Conservation (phyloP, 2,888 invertebrate species). For the Andrena bicolor region DNA sequence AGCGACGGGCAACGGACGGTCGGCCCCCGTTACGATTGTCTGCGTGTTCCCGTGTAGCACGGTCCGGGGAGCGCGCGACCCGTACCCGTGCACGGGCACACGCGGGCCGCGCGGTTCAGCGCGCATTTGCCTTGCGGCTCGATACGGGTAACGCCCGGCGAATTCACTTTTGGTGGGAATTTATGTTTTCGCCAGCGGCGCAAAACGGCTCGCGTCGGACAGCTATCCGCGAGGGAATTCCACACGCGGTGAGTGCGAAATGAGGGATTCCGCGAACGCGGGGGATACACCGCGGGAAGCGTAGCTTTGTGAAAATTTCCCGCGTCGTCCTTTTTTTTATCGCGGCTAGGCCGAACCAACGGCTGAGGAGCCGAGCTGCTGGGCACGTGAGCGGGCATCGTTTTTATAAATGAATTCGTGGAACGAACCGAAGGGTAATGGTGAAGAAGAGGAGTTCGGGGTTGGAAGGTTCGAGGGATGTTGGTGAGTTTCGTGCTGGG, state of each 20-base stretch:
- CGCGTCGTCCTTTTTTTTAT: not conserved
- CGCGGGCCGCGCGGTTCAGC: constrained; percentile 37
- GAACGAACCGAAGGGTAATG: no score
- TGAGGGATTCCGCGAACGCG: constrained; percentile 29
- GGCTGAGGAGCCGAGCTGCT: not conserved
- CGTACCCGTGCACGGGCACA: constrained; percentile 9
- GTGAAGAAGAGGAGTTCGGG: no score
- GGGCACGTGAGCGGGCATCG: no score
- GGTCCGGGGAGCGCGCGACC: not conserved
- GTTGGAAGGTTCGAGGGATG: no score
- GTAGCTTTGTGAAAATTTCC: constrained; percentile 27
- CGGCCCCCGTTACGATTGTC: constrained; percentile 4
- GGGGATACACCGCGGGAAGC: constrained; percentile 11
- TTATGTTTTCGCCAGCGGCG: constrained; percentile 73
- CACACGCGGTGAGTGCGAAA: constrained; percentile 56
- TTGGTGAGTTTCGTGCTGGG: no score
- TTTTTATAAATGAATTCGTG: no score
- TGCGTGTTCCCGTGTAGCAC: constrained; percentile 1
- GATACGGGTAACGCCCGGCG: constrained; percentile 65
- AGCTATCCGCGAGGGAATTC: constrained; percentile 65
- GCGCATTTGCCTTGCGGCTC: constrained; percentile 65
- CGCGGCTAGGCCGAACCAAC: not conserved
- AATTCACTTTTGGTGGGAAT: constrained; percentile 74
- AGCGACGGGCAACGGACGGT: constrained; percentile 58
- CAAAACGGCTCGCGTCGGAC: constrained; percentile 62